Evolutionary conservation across 2,888 invertebrate genomes (phyloP), one percentile per base, ranked within the genome.

Genomic region (Pteria penguin): DNA sequence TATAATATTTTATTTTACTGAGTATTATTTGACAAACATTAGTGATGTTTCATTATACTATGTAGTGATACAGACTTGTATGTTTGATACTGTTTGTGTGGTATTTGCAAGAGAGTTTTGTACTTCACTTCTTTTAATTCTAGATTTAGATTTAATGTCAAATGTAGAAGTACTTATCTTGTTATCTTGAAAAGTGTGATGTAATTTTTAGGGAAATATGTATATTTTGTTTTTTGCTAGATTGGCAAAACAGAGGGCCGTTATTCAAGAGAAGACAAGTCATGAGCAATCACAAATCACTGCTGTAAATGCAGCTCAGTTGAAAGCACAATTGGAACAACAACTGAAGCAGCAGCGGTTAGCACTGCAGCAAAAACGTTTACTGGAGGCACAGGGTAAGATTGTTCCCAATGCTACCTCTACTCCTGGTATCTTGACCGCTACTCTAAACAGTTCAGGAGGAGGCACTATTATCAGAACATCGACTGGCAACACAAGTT

Each of bases 281-380:
- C 76, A 68, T 27, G 76, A 77, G 33, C 54, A 61, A 27, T 29
- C 22, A 22, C 82, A 81, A 63, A 79, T 82, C 54, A 83, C 81
- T 2, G 78, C 79, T 14, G 84, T 89, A 71, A 90, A 90, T 68
- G 90, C 92, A 8, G 90, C 89, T n/a, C 88, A 92, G 75, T 90
- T 93, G 72, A 91, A 92, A 91, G 97, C 97, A 86, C 97, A 97
- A 92, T 95, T 97, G 95, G 97, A 98, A 89, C 96, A 96, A 82
- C 97, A 97, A 89, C 92, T 98, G 81, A 95, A 96, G 74, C 94
- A 97, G 86, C 98, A 98, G 90, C 93, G 97, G 78, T 96, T 96
- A 27, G 97, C 96, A 0, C 96, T 97, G 92, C 96, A 97, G 88
- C 97, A 97, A 88, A 97, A 97, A 91, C 94, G 96, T 18, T 77